Percentiles rank a stretch among this genome's conserved stretches.
phyloP scores from a whole-genome alignment of 2,113 vertebrate species.

The Cephalopterus ornatus region DNA sequence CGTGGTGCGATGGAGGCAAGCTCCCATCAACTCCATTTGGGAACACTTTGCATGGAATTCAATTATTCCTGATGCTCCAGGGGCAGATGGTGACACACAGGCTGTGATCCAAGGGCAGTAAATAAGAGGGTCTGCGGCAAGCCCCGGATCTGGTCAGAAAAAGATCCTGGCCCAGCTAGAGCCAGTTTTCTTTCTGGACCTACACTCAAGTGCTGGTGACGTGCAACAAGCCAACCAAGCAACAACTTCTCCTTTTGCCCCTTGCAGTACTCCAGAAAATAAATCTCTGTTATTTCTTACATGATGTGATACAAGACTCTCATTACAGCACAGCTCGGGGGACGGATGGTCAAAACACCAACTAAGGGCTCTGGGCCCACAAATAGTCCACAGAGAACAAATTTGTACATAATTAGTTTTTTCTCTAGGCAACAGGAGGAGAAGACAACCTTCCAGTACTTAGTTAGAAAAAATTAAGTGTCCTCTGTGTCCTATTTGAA shows the following conservation, averaged over 20 bases:
- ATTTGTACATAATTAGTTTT: background rate
- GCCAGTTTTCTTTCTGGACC: background rate
- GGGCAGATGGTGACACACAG: background rate
- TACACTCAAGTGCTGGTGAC: background rate
- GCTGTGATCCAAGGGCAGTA: background rate
- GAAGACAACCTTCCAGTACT: background rate
- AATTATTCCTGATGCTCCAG: background rate
- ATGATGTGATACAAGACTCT: background rate
- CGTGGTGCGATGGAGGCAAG: background rate
- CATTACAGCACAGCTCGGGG: background rate
- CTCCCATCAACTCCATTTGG: background rate
- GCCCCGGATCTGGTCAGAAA: background rate
- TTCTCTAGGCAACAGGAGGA: slow-evolving; percentile 24
- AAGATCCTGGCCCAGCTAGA: background rate
- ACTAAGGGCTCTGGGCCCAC: background rate
- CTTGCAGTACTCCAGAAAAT: background rate
- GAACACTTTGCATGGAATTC: background rate
- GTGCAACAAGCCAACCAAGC: background rate
- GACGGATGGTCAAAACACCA: fast-evolving
- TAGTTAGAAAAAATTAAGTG: background rate
- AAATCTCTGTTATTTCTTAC: background rate
- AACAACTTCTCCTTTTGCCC: background rate
- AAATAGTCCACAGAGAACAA: background rate
- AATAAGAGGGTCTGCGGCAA: background rate
- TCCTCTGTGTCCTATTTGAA: background rate